Evolutionary conservation across 2,888 invertebrate genomes (phyloP), one percentile per base, ranked within the genome.

Genomic region (Geotrupes spiniger): DNA sequence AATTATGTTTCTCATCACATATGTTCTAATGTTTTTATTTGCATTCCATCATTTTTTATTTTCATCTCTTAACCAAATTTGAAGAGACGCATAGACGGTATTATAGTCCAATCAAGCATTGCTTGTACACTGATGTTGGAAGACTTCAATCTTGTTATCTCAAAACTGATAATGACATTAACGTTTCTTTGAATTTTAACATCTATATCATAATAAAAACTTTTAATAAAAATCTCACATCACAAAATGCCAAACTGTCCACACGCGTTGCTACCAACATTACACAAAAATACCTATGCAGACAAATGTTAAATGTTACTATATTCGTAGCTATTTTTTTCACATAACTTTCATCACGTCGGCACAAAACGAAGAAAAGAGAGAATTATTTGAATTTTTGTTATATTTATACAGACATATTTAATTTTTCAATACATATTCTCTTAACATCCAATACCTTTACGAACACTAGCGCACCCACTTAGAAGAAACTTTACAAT

Each of bases 181-280:
- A 66, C 64, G 61, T 62, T 65, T 66, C 60, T 61, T 65, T 60
- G 62, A 67, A 64, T 66, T 63, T 61, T 63, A 63, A 62, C 64
- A 66, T 63, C 65, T 61, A 60, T 59, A 66, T 64, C 67, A 69
- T 69, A 70, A 71, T 70, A 71, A 70, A 71, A 73, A 69, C 66
- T 71, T 72, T 69, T 68, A 65, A 66, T 67, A 66, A 70, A 70
- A 71, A 70, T 66, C 70, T 71, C 72, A 71, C 71, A 70, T 72
- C 71, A 73, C 72, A 72, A 72, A 73, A 73, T 73, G 73, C 73
- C 72, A 73, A 74, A 73, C 72, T 73, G 71, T 74, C 72, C 72
- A 71, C 70, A 72, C 69, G 70, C 72, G 70, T 67, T 71, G 69
- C 65, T 73, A 70, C 73, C 73, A 73, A 73, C 71, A 52, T 55